phyloP scores from a whole-genome alignment of 53 echinoderm and acorn worm species.

The Luidia sarsii region DNA sequence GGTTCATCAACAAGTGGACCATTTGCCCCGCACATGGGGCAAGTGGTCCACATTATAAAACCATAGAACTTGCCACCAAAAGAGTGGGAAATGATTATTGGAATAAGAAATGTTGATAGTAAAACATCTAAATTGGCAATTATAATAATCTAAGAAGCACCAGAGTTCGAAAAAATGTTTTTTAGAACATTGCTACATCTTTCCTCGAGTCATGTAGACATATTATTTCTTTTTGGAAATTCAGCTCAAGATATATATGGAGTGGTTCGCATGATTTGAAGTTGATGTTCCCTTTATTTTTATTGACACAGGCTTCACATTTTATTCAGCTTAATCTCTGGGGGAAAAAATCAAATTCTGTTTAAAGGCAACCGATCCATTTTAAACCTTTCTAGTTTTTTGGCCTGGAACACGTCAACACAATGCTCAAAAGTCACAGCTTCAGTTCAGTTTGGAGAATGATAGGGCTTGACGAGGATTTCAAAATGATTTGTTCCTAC shows the following conservation, averaged over 20 bases:
- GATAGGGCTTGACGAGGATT: not conserved
- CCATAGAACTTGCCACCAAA: slow-evolving; percentile 6
- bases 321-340: not conserved
- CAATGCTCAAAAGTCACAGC: not conserved
- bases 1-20: slow-evolving; percentile 16
- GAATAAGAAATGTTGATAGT: not conserved
- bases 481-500: not conserved
- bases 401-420: not conserved
- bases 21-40: slow-evolving; percentile 29
- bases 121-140: slow-evolving; percentile 8
- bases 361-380: not conserved
- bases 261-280: not conserved
- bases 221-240: not conserved
- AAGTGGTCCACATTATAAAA: slow-evolving; percentile 36
- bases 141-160: slow-evolving; percentile 23
- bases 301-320: not conserved
- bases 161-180: not conserved
- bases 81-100: not conserved
- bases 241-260: not conserved
- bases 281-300: no score
- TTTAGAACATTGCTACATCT: not conserved
- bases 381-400: not conserved
- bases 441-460: not conserved
- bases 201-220: no score
- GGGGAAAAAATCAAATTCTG: not conserved